Evolutionary conservation across 64 coral and sea anemone species (phyloP), one percentile per base, ranked within the genome.

Genomic region (Stichodactyla mertensii): DNA sequence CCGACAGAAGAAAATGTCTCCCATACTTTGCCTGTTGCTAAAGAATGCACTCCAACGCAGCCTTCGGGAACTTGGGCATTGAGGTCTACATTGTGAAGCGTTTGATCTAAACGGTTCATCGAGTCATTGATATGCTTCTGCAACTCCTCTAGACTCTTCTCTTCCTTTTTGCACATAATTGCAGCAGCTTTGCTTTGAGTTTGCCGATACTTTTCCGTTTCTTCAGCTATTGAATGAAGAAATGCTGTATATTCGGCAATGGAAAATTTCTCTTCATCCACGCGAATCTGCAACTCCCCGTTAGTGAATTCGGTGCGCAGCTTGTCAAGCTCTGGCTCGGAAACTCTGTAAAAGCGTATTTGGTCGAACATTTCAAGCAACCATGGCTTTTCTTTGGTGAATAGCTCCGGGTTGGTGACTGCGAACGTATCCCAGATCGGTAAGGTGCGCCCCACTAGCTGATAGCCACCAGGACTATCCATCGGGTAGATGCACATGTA

Each of bases 401-500:
- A 91, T 16, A 91, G 89, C 36, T 45, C 36, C 4, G 77, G 60
- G 26, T 28, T 82, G 57, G 27, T 20, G 36, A 31, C 59, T 19
- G 84, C 89, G 54, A 87, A 91, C 0, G 89, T 91, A 15, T 91
- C 59, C 89, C 89, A 91, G 23, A 91, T 91, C 1, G 89, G 85
- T 61, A 91, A 52, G 45, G 89, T 91, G 61, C 89, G 55, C 52
- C 89, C 89, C 51, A 91, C 79, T 64, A 91, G 78, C 52, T 91
- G 89, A 77, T 91, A 91, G 6, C 89, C 89, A 15, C 89, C 89
- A 23, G 89, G 89, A 36, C 89, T 91, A 54, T n/a, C 16, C 89
- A 91, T 91, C 12, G 89, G 89, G 59, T 91, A 91, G 24, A 91
- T 91, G 55, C 89, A 91, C 89, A 91, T 91, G 52, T 91, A 91